A percentile compares a stretch with the other conserved stretches of the same genome.
These are phyloP conservation scores for Unio pictorum DNA, from an alignment of 2,888 invertebrate genomes.

Conservation along the genomic window DNA sequence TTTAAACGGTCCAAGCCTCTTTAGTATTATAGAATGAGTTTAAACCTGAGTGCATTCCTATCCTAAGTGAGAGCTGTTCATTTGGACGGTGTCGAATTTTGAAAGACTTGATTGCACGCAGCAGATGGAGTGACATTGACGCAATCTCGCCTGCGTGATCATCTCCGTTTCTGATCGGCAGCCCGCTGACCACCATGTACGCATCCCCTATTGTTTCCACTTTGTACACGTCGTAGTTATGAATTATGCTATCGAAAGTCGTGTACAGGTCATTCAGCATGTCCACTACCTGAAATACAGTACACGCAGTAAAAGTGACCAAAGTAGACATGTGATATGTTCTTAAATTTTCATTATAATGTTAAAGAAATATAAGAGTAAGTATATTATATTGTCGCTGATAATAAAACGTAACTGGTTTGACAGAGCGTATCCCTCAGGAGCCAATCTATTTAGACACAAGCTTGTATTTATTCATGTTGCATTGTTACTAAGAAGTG, in stretches of 20 bases:
- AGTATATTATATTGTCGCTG: no score
- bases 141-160: conserved; percentile 70
- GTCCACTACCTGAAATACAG: conserved; percentile 33
- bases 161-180: conserved; percentile 68
- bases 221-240: conserved; percentile 98
- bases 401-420: no score
- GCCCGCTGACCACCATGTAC: conserved; percentile 69
- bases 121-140: conserved; percentile 68
- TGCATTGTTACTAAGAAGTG: no score
- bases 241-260: conserved; percentile 94
- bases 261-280: conserved; percentile 82
- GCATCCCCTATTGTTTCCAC: conserved; percentile 76
- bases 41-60: conserved; percentile 69
- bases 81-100: conserved; percentile 60
- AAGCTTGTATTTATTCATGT: no score
- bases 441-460: no score
- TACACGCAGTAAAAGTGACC: background rate
- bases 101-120: conserved; percentile 64
- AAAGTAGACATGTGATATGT: background rate
- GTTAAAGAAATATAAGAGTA: background rate
- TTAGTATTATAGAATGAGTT: no score
- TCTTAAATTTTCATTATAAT: background rate
- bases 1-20: no score
- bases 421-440: no score
- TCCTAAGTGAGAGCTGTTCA: conserved; percentile 63